A percentile compares a stretch with the other conserved stretches of the same genome.
Conservation (phyloP, 2,888 invertebrate species). For the Tyria jacobaeae region DNA sequence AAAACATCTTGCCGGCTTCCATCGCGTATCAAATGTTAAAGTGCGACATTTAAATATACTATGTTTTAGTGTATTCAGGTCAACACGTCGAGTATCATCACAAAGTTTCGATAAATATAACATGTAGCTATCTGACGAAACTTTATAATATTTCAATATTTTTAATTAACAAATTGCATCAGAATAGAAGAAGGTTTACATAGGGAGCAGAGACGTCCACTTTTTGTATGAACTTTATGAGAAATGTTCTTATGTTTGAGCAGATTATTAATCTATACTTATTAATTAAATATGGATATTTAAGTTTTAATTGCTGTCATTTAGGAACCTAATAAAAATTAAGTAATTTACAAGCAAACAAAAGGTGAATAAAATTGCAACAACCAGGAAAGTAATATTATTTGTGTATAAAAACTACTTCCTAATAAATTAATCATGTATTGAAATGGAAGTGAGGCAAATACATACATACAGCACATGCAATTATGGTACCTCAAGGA, state of each 20-base stretch:
- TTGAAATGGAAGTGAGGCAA: conserved; percentile 15
- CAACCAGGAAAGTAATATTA: neutral
- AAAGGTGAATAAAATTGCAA: conserved; percentile 2
- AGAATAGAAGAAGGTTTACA: too few relatives aligned
- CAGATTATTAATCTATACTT: too few relatives aligned
- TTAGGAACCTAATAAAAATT: conserved; percentile 6
- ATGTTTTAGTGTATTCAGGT: conserved; percentile 56
- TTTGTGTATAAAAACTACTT: conserved; percentile 15
- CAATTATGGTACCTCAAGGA: conserved; percentile 21
- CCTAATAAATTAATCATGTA: conserved; percentile 22
- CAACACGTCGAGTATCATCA: conserved; percentile 56
- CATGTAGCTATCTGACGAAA: too few relatives aligned
- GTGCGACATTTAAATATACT: conserved; percentile 60
- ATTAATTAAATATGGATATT: too few relatives aligned
- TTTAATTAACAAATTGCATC: too few relatives aligned
- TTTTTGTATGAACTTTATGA: too few relatives aligned
- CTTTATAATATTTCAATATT: too few relatives aligned
- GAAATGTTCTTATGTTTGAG: too few relatives aligned
- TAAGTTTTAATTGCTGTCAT: neutral
- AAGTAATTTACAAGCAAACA: conserved; percentile 1
- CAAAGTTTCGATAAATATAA: too few relatives aligned
- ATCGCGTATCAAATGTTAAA: conserved; percentile 57
- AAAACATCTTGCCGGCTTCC: conserved; percentile 51
- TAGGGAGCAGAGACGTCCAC: too few relatives aligned
- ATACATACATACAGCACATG: conserved; percentile 37